These are phyloP conservation scores for Trachelus iudaicus DNA, from an alignment of 2,888 invertebrate species.

Conservation along the genomic window DNA sequence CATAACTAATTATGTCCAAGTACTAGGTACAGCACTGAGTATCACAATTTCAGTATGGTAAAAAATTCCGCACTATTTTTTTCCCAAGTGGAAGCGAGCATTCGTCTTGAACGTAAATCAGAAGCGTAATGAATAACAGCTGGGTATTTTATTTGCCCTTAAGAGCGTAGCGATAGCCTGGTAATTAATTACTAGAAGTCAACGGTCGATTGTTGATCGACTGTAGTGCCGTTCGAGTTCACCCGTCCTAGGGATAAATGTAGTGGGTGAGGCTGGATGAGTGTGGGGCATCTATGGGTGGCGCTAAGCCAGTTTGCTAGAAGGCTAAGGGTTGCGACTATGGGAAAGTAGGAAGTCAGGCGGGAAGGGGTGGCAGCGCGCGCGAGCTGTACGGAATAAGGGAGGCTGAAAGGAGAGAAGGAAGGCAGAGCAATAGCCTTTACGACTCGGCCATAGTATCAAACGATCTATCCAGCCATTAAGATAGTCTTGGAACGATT, in stretches of 20 bases:
- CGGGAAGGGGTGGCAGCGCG: slow-evolving; percentile 18
- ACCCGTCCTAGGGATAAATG: slow-evolving; percentile 41
- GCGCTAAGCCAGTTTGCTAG: slow-evolving; percentile 51
- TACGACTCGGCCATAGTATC: slow-evolving; percentile 66
- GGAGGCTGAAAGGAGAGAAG: slow-evolving; percentile 36
- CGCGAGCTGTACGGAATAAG: slow-evolving; percentile 21
- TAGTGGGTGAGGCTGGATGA: slow-evolving; percentile 40
- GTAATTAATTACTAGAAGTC: slow-evolving; percentile 38
- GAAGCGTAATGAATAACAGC: background rate
- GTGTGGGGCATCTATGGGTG: slow-evolving; percentile 35
- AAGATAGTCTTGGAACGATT: slow-evolving; percentile 66
- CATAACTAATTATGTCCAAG: background rate
- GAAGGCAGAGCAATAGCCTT: slow-evolving; percentile 64
- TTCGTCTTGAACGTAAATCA: background rate
- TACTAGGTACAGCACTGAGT: background rate
- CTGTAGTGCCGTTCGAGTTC: slow-evolving; percentile 26
- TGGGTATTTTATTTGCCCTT: background rate
- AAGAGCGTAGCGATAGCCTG: slow-evolving; percentile 9
- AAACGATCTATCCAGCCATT: slow-evolving; percentile 66
- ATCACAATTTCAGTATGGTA: background rate
- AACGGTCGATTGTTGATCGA: slow-evolving; percentile 34
- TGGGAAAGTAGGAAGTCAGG: slow-evolving; percentile 21
- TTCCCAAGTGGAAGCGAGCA: background rate
- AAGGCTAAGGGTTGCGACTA: slow-evolving; percentile 34
- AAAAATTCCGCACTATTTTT: background rate